Evolutionary conservation across 1,140 invertebrate genomes (phyloP).

Genomic region (Panagrolaimus sp.): DNA sequence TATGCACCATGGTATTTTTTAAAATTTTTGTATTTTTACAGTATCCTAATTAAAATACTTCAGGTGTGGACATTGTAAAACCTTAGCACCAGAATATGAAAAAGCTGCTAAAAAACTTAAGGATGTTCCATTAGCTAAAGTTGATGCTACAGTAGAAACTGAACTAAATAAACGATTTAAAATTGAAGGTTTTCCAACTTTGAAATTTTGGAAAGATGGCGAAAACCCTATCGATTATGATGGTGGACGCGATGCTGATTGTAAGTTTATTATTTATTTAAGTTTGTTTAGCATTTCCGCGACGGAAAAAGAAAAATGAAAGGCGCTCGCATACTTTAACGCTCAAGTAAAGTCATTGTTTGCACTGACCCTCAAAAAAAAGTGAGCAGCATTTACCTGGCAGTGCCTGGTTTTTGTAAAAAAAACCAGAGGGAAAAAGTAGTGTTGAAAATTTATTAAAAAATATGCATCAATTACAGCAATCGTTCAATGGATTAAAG

Average conservation of each 20-base stretch:
- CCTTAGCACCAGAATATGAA: constrained; percentile 85
- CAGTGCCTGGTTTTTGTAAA: too few species aligned
- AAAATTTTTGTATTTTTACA: not conserved
- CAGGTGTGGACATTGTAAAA: constrained; percentile 56
- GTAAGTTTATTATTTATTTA: constrained; percentile 28
- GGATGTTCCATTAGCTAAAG: constrained; percentile 69
- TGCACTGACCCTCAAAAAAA: too few species aligned
- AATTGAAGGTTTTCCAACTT: constrained; percentile 58
- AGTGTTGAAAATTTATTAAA: not conserved
- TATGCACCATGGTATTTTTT: constrained; percentile 43
- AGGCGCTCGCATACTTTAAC: too few species aligned
- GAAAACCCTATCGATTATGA: constrained; percentile 52
- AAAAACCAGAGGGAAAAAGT: too few species aligned
- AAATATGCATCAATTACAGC: constrained; percentile 31
- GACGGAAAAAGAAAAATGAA: too few species aligned
- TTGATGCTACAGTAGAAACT: constrained; percentile 55
- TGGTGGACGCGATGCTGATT: constrained; percentile 49
- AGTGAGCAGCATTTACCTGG: too few species aligned
- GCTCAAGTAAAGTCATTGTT: too few species aligned
- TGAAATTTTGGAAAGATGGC: constrained; percentile 57
- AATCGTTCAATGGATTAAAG: constrained; percentile 52
- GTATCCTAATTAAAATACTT: not conserved
- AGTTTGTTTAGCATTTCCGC: too few species aligned
- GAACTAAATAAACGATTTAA: constrained; percentile 51
- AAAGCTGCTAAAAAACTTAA: constrained; percentile 82